These are phyloP conservation scores for Tiaroga cobitis DNA, from an alignment of 2,797 vertebrate genomes.

Conservation along the genomic window DNA sequence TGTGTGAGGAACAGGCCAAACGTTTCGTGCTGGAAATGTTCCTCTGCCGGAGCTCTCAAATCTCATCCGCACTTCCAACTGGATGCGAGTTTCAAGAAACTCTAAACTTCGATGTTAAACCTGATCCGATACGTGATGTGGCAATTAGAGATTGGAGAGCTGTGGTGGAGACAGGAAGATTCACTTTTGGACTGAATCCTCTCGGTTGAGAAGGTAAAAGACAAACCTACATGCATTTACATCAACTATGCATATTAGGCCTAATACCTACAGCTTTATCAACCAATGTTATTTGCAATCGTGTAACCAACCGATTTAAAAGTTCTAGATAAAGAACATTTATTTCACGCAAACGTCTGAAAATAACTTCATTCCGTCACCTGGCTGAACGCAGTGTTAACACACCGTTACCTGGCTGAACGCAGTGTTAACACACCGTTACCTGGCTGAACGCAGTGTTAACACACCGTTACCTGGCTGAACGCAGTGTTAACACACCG, in stretches of 20 bases:
- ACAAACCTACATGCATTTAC: background rate
- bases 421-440: too few species aligned
- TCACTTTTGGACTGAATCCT: background rate
- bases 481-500: too few species aligned
- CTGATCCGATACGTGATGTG: background rate
- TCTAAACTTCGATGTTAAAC: background rate
- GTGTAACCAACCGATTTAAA: background rate
- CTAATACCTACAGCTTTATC: background rate
- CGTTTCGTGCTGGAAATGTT: background rate
- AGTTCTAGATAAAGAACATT: background rate
- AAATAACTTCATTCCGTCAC: constrained; percentile 51
- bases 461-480: too few species aligned
- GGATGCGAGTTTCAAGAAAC: background rate
- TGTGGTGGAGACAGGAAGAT: background rate
- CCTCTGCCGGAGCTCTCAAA: background rate
- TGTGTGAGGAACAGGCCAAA: background rate
- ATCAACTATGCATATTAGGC: constrained; percentile 15
- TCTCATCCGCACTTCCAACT: background rate
- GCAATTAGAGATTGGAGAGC: background rate
- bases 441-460: too few species aligned
- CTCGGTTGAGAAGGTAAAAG: background rate
- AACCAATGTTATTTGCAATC: background rate
- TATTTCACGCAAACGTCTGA: background rate
- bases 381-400: too few species aligned
- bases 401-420: too few species aligned